A percentile compares a stretch with the other conserved stretches of the same genome.
Conservation (phyloP, 2,888 invertebrate species). For the Embidobia sp. region DNA sequence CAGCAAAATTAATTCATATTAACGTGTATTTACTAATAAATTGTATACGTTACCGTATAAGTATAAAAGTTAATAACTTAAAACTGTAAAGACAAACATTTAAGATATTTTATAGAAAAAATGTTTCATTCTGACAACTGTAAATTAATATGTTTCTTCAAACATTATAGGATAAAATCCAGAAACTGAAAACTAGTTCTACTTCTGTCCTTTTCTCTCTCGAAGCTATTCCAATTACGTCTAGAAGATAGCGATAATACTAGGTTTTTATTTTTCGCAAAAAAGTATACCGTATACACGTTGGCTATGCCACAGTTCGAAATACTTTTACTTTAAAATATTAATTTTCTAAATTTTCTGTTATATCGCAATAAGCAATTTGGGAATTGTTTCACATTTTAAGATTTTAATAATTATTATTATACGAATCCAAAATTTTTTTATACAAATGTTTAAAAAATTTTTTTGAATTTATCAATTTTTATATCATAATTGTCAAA, state of each 20-base stretch:
- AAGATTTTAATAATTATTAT: too few relatives aligned
- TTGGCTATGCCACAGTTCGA: conserved; percentile 10
- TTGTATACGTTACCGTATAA: too few relatives aligned
- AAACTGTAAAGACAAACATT: conserved; percentile 6
- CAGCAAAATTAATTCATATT: too few relatives aligned
- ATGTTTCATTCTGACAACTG: conserved; percentile 19
- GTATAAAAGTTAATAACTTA: background rate
- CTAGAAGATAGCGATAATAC: conserved; percentile 33
- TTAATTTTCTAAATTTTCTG: background rate
- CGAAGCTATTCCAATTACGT: conserved; percentile 18
- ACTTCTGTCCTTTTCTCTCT: conserved; percentile 13
- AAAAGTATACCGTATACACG: conserved; percentile 6
- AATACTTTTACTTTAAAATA: conserved; percentile 1
- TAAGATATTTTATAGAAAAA: conserved; percentile 15
- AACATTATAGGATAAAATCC: conserved; percentile 33
- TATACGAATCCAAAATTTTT: too few relatives aligned
- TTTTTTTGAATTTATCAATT: too few relatives aligned
- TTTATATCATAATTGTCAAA: too few relatives aligned
- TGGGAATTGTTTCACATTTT: too few relatives aligned
- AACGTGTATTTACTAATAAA: too few relatives aligned
- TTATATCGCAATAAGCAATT: too few relatives aligned
- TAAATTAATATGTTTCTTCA: conserved; percentile 31
- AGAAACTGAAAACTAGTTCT: conserved; percentile 47
- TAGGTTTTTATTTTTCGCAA: conserved; percentile 34
- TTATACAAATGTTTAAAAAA: background rate